phyloP scores from a whole-genome alignment of 2,888 invertebrate genomes.

The Eutolmus rufibarbis region DNA sequence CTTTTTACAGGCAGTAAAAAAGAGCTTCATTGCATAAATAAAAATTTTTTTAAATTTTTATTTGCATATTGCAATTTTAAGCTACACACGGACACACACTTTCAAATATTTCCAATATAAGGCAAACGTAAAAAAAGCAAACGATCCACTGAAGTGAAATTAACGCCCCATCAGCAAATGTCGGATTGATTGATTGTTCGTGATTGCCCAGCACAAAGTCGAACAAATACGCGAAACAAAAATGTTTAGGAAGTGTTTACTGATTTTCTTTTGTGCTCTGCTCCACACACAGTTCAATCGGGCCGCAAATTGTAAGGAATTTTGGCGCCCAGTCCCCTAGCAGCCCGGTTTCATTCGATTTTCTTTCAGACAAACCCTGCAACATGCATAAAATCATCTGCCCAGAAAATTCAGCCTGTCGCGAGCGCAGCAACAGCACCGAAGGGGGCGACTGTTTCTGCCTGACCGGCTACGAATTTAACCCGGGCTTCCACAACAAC shows the following conservation, averaged over 20 bases:
- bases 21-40: background rate
- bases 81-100: background rate
- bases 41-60: background rate
- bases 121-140: background rate
- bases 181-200: slow-evolving; percentile 17
- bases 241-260: background rate
- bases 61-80: background rate
- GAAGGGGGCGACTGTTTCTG: slow-evolving; percentile 37
- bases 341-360: background rate
- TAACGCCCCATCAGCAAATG: slow-evolving; percentile 5
- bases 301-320: background rate
- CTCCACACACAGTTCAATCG: background rate
- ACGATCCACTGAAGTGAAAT: background rate
- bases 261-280: background rate
- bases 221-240: background rate
- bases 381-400: background rate
- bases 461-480: slow-evolving; percentile 28
- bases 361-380: slow-evolving; percentile 33
- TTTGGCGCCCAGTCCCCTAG: background rate
- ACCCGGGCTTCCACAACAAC: slow-evolving; percentile 36
- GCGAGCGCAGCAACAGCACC: background rate
- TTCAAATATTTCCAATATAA: background rate
- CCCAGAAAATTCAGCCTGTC: slow-evolving; percentile 5
- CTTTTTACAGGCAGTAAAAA: background rate
- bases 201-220: background rate